Conservation (phyloP, 2,888 invertebrate genomes). For the Mythimna lalbum region DNA sequence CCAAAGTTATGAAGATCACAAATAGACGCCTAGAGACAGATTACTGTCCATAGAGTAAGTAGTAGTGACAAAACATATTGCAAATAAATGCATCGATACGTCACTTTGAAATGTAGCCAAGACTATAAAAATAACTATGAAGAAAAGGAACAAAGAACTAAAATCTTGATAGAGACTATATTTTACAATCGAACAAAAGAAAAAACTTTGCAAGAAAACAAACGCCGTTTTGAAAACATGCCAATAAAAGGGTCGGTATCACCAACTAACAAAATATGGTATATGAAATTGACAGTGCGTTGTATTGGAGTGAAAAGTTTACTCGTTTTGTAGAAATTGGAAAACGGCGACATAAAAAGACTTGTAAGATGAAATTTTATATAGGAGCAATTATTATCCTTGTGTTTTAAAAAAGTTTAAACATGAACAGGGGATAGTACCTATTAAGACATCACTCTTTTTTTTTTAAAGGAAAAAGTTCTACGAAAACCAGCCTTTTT, state of each 20-base stretch:
- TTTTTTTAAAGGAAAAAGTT: too few relatives aligned
- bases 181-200: conserved; percentile 30
- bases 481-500: too few relatives aligned
- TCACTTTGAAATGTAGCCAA: conserved; percentile 54
- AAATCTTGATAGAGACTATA: conserved; percentile 24
- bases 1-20: conserved; percentile 12
- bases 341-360: not conserved
- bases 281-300: conserved; percentile 9
- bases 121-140: conserved; percentile 44
- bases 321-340: not conserved
- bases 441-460: conserved; percentile 14
- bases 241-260: conserved; percentile 51
- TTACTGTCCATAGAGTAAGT: conserved; percentile 2
- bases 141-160: conserved; percentile 29
- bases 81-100: conserved; percentile 57
- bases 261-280: conserved; percentile 17
- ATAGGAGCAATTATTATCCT: not conserved
- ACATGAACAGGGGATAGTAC: not conserved
- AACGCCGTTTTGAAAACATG: conserved; percentile 26
- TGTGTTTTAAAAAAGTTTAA: not conserved
- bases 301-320: conserved; percentile 2
- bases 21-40: conserved; percentile 6
- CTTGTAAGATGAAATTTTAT: not conserved
- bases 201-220: conserved; percentile 18
- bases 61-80: conserved; percentile 40